Conservation (phyloP, 2,888 invertebrate genomes). For the Mimachlamys varia region DNA sequence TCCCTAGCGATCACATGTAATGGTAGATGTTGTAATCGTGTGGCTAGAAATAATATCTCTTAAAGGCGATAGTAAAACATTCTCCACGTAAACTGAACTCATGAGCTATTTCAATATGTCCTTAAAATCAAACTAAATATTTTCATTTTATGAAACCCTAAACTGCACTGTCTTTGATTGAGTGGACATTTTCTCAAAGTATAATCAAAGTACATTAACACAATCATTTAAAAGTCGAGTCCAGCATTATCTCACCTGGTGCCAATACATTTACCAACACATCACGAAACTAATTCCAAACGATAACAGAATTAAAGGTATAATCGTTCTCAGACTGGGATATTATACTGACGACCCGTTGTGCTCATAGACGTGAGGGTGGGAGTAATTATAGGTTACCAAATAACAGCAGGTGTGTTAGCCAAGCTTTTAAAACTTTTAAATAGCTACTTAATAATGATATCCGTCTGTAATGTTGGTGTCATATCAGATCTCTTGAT, state of each 20-base stretch:
- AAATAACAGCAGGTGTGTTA: neutral
- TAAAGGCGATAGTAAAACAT: no score
- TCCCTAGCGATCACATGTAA: no score
- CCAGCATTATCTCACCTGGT: neutral
- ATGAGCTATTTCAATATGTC: neutral
- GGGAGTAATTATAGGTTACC: neutral
- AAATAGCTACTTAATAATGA: neutral
- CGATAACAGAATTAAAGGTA: neutral
- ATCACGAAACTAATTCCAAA: neutral
- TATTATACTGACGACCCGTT: conserved; percentile 7
- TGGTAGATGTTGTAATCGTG: no score
- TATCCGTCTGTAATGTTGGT: neutral
- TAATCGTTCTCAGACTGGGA: neutral
- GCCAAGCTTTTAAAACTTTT: neutral
- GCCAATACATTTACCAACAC: neutral
- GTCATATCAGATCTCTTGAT: neutral
- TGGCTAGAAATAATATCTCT: no score
- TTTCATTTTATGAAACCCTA: neutral
- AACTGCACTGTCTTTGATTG: neutral
- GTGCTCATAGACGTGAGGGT: neutral
- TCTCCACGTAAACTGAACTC: neutral
- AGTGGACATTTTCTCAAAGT: neutral
- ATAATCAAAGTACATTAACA: neutral
- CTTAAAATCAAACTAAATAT: neutral
- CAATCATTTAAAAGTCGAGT: neutral